Conservation (phyloP, 2,113 vertebrate species). For the Erythrocercus mccallii region DNA sequence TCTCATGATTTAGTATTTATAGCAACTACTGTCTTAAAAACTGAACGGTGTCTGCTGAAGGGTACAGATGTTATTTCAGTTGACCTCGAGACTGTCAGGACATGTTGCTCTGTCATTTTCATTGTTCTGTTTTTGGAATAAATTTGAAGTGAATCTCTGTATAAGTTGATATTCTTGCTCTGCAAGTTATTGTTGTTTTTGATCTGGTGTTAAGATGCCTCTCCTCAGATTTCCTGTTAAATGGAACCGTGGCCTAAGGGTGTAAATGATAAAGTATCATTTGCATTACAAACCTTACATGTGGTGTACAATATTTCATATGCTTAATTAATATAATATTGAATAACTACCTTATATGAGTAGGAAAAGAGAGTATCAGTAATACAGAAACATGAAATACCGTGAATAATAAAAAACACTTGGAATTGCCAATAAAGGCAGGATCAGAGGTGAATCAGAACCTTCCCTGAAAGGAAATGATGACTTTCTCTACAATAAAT, state of each 20-base stretch:
- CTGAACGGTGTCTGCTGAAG: neutral
- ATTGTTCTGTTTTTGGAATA: neutral
- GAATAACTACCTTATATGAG: neutral
- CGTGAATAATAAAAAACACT: neutral
- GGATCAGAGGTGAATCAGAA: neutral
- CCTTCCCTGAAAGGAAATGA: neutral
- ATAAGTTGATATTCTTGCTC: neutral
- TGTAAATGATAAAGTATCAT: neutral
- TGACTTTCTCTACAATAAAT: neutral
- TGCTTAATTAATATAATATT: neutral
- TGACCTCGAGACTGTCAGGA: neutral
- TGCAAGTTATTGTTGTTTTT: neutral
- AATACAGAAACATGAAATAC: neutral
- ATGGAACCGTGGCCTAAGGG: accelerated
- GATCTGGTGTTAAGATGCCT: neutral
- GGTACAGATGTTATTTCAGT: neutral
- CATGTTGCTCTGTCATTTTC: neutral
- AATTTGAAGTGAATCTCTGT: neutral
- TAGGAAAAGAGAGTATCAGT: neutral
- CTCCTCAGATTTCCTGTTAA: neutral
- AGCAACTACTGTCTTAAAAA: neutral
- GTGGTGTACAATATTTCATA: neutral
- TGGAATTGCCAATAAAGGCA: neutral
- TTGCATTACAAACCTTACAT: neutral
- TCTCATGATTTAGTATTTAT: neutral